Evolutionary conservation across 2,113 vertebrate genomes (phyloP).

Genomic region (Tautogolabrus adspersus): DNA sequence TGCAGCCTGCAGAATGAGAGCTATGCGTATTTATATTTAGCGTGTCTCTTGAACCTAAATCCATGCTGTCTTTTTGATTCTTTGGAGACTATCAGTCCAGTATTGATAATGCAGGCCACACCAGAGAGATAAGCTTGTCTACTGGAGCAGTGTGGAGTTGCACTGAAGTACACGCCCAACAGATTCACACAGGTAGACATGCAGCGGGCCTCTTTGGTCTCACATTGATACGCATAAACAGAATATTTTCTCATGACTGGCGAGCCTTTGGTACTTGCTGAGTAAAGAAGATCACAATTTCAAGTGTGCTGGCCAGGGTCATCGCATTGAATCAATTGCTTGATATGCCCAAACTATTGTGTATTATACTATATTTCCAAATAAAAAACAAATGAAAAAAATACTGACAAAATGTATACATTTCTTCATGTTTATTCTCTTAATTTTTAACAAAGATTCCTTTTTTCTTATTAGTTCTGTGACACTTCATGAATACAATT

Average conservation of each 20-base stretch:
- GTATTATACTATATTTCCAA: slow-evolving; percentile 82
- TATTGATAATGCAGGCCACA: slow-evolving; percentile 62
- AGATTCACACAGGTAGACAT: slow-evolving; percentile 66
- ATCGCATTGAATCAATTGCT: slow-evolving; percentile 69
- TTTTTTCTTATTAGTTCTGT: neutral
- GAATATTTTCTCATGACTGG: slow-evolving; percentile 42
- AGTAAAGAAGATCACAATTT: slow-evolving; percentile 38
- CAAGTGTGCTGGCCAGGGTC: slow-evolving; percentile 65
- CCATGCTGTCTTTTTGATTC: slow-evolving; percentile 29
- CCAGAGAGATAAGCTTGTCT: slow-evolving; percentile 74
- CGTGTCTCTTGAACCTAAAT: slow-evolving; percentile 41
- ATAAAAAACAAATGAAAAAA: slow-evolving; percentile 68
- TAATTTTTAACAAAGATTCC: neutral
- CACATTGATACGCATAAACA: slow-evolving; percentile 37
- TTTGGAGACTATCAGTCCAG: slow-evolving; percentile 46
- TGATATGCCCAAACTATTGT: slow-evolving; percentile 74
- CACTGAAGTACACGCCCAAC: slow-evolving; percentile 67
- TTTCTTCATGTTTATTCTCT: slow-evolving; percentile 33
- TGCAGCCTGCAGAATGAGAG: slow-evolving; percentile 34
- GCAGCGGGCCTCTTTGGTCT: slow-evolving; percentile 44
- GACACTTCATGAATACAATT: neutral
- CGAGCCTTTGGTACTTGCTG: slow-evolving; percentile 47
- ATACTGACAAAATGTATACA: slow-evolving; percentile 33
- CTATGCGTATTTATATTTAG: slow-evolving; percentile 51
- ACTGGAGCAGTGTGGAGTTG: slow-evolving; percentile 61